Base-by-base conservation (phyloP, 2,113 vertebrate genomes). In the Polypterus bichir region DNA sequence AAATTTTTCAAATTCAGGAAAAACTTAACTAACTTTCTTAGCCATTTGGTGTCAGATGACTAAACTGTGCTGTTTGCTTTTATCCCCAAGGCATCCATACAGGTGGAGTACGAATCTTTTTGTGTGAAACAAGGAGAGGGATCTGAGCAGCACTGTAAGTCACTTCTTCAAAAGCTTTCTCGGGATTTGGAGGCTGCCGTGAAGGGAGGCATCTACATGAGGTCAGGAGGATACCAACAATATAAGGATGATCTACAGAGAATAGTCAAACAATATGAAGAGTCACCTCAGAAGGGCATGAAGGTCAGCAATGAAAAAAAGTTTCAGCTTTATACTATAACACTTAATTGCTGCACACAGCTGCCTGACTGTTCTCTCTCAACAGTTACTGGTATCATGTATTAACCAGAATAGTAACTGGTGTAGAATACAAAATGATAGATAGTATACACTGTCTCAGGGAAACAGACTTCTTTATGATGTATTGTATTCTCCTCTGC, bases 221-320 rank as follows among this genome's bases (percentile, higher is more conserved):
- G 49, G 10, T 52, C 66, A 1, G 62, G 66, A 3, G 66, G 66
- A 5, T 59, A 67, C 44, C 62, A 52, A 4, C 3, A n/a, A 3
- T 64, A 54, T 45, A 5, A 27, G 2, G 5, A n/a, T 9, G 66
- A 67, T 52, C 59, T 59, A 47, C 46, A 67, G 7, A 6, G 10
- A 48, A 5, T 67, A 52, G 27, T 54, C 4, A 45, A 6, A 1
- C 6, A 52, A 7, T 67, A 63, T 59, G n/a, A 59, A n/a, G 49
- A 47, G 0, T 10, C 51, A 4, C 47, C 44, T 11, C 49, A 52
- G 4, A 67, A 67, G 27, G 66, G 66, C 44, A 49, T 64, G 3
- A 63, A 63, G 66, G 66, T 67, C 7, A 48, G 46, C 10, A 3
- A n/a, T 5, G 4, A n/a, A n/a, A 4, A 44, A 9, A 9, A 45